Conservation (phyloP, 2,888 invertebrate genomes). For the Drosophila anomalata region DNA sequence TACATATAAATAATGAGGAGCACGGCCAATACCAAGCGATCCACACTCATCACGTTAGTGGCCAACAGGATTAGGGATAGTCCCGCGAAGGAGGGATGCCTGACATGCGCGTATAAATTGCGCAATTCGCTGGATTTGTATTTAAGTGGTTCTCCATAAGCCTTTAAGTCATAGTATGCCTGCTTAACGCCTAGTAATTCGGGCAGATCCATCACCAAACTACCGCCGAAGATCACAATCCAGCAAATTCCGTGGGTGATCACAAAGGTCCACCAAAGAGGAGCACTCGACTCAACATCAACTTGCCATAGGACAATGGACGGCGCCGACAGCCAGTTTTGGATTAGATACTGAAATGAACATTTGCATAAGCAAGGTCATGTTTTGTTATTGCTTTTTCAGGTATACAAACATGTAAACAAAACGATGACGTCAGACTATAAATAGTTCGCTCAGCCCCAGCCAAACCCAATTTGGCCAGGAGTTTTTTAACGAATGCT, state of each 20-base stretch:
- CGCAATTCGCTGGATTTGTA: constrained; percentile 85
- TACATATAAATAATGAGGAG: constrained; percentile 86
- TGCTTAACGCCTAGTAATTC: constrained; percentile 87
- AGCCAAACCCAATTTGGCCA: constrained; percentile 83
- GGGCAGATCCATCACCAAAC: constrained; percentile 87
- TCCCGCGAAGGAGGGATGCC: constrained; percentile 87
- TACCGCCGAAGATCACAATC: constrained; percentile 86
- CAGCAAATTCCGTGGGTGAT: constrained; percentile 85
- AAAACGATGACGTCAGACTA: constrained; percentile 84
- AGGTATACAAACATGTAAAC: constrained; percentile 83
- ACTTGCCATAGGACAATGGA: constrained; percentile 85
- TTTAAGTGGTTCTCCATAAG: constrained; percentile 84
- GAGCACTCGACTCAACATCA: constrained; percentile 83
- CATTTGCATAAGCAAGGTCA: neutral
- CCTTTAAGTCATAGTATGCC: constrained; percentile 86
- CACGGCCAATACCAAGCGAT: constrained; percentile 85
- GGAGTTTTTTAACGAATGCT: constrained; percentile 83
- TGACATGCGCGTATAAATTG: constrained; percentile 85
- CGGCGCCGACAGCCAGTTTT: constrained; percentile 85
- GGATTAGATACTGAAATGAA: constrained; percentile 84
- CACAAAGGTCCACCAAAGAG: constrained; percentile 85
- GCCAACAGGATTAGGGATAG: constrained; percentile 86
- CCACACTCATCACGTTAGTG: constrained; percentile 87
- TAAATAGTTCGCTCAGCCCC: constrained; percentile 85
- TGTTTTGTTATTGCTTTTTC: constrained; percentile 1